Conservation (phyloP, 2,797 vertebrate genomes). For the Myiotriccus ornatus region DNA sequence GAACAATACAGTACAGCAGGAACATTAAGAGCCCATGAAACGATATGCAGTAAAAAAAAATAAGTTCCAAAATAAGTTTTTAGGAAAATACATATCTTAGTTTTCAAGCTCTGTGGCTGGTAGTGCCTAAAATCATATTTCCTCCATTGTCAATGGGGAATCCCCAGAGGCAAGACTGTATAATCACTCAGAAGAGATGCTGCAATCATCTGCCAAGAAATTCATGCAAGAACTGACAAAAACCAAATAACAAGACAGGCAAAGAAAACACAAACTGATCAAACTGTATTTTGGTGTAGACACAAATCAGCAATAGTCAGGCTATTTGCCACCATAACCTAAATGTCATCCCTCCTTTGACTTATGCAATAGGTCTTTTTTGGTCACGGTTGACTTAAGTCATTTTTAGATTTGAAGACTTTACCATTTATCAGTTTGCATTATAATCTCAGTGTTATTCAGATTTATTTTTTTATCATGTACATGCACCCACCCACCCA, state of each 20-base stretch:
- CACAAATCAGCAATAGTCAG: not conserved
- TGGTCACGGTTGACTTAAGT: not conserved
- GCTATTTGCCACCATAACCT: not conserved
- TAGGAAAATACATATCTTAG: not conserved
- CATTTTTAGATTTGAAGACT: constrained; percentile 29
- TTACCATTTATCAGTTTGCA: constrained; percentile 7
- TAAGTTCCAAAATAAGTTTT: not conserved
- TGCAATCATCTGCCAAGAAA: not conserved
- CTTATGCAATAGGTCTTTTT: not conserved
- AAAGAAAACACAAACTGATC: not conserved
- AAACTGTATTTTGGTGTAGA: not conserved
- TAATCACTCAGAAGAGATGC: not conserved
- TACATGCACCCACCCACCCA: not conserved
- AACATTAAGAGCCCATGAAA: not conserved
- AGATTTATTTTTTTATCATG: not conserved
- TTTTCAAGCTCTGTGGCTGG: not conserved
- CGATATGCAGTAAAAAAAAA: not conserved
- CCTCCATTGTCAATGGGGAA: not conserved
- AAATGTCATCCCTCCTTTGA: not conserved
- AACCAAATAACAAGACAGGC: not conserved
- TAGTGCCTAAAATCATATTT: not conserved
- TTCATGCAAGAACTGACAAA: not conserved
- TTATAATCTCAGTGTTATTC: constrained; percentile 36
- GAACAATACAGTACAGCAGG: not conserved
- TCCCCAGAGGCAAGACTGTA: not conserved